These are phyloP conservation scores for Acrocyrtus sp. DNA, from an alignment of 2,888 invertebrate genomes.

Conservation along the genomic window DNA sequence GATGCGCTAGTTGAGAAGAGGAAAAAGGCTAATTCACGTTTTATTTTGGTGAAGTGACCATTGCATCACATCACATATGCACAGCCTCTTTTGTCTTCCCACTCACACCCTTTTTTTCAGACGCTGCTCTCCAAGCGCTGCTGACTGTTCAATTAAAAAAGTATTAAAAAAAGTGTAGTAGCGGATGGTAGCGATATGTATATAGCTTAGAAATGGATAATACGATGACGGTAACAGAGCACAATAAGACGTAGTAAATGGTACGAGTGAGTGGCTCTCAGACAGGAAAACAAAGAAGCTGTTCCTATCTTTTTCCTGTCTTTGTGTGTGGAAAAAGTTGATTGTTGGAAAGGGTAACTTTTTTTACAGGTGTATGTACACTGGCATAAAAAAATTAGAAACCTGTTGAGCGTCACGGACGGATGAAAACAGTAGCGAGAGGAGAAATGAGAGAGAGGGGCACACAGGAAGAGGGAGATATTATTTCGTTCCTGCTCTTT, in stretches of 20 bases:
- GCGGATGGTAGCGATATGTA: too few relatives aligned
- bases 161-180: too few relatives aligned
- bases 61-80: background rate
- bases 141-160: too few relatives aligned
- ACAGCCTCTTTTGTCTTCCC: too few relatives aligned
- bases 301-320: background rate
- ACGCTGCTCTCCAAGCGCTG: too few relatives aligned
- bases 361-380: conserved; percentile 19
- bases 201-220: background rate
- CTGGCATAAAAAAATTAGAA: conserved; percentile 1
- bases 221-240: conserved; percentile 2
- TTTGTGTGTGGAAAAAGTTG: conserved; percentile 6
- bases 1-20: background rate
- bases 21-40: background rate
- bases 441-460: conserved; percentile 1
- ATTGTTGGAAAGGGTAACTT: background rate
- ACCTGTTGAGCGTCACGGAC: conserved; percentile 33
- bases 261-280: background rate
- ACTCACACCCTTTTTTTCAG: too few relatives aligned
- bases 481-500: conserved; percentile 30
- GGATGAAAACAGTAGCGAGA: background rate
- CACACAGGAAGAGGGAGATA: conserved; percentile 45
- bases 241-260: background rate
- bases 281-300: conserved; percentile 1
- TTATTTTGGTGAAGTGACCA: background rate